Evolutionary conservation across 2,797 vertebrate species (phyloP).

Genomic region (Rhodeus uyekii): DNA sequence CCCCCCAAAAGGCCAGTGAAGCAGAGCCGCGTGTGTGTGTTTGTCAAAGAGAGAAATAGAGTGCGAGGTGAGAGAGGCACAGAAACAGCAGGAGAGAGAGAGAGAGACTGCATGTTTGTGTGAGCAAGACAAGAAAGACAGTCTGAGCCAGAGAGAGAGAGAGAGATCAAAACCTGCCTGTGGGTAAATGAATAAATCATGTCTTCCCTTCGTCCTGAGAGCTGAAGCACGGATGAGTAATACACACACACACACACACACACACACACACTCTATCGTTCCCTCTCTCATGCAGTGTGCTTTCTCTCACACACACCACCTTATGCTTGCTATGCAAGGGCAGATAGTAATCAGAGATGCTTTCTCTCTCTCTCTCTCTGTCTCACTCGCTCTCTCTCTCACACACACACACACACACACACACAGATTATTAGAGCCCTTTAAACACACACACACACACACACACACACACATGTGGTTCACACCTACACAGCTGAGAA

Average conservation of each 20-base stretch:
- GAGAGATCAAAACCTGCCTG: slow-evolving; percentile 64
- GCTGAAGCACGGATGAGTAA: slow-evolving; percentile 62
- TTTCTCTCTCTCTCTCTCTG: neutral
- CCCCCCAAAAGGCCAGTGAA: slow-evolving; percentile 45
- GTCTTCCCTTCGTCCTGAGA: slow-evolving; percentile 62
- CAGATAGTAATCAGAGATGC: slow-evolving; percentile 60
- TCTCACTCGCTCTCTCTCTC: neutral
- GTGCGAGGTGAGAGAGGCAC: slow-evolving; percentile 50
- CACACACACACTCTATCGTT: slow-evolving; percentile 28
- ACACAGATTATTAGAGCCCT: slow-evolving; percentile 45
- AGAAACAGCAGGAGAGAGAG: slow-evolving; percentile 47
- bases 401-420: slow-evolving; percentile 2
- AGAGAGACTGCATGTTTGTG: slow-evolving; percentile 33
- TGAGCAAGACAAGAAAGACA: slow-evolving; percentile 31
- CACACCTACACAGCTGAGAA: slow-evolving; percentile 11
- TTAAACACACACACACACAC: slow-evolving; percentile 14
- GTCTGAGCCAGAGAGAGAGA: slow-evolving; percentile 34
- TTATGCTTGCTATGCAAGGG: slow-evolving; percentile 58
- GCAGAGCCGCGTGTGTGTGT: slow-evolving; percentile 42
- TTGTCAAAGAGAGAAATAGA: slow-evolving; percentile 50
- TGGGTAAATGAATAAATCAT: slow-evolving; percentile 65
- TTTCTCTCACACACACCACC: slow-evolving; percentile 13
- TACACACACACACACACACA: slow-evolving; percentile 49
- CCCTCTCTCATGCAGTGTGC: slow-evolving; percentile 38
- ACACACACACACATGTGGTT: neutral